These are phyloP conservation scores for Formica aserva DNA, from an alignment of 2,888 invertebrate species.

Conservation along the genomic window DNA sequence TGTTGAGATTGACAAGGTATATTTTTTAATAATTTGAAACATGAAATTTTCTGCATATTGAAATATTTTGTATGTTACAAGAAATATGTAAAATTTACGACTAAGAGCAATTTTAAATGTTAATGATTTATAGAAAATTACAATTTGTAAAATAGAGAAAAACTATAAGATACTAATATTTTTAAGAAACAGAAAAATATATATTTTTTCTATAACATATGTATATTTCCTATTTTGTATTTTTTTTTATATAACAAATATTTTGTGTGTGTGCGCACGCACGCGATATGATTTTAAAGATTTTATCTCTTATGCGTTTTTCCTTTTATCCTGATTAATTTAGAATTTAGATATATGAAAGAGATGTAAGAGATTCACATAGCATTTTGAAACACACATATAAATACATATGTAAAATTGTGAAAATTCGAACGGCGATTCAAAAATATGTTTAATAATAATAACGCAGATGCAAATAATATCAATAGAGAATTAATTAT, in stretches of 20 bases:
- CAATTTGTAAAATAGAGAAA: conserved; percentile 25
- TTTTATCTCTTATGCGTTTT: background rate
- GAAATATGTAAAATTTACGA: conserved; percentile 13
- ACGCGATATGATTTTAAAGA: background rate
- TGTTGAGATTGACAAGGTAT: conserved; percentile 3
- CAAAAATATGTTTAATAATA: too few species aligned
- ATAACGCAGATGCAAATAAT: too few species aligned
- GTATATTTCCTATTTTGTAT: background rate
- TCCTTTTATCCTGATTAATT: background rate
- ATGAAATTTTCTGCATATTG: background rate
- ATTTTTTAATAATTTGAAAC: background rate
- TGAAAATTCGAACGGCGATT: too few species aligned
- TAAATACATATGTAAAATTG: too few species aligned
- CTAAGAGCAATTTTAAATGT: conserved; percentile 27
- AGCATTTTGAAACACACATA: too few species aligned
- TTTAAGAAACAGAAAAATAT: conserved; percentile 10
- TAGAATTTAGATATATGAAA: background rate
- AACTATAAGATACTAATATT: background rate
- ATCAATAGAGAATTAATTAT: too few species aligned
- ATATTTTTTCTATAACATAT: background rate
- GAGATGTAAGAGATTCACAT: too few species aligned
- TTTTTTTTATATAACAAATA: background rate
- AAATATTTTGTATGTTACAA: background rate
- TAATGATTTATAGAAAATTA: conserved; percentile 3
- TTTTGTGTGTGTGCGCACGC: background rate